These are phyloP conservation scores for Parnassius mnemosyne DNA, from an alignment of 2,888 invertebrate species.

Conservation along the genomic window DNA sequence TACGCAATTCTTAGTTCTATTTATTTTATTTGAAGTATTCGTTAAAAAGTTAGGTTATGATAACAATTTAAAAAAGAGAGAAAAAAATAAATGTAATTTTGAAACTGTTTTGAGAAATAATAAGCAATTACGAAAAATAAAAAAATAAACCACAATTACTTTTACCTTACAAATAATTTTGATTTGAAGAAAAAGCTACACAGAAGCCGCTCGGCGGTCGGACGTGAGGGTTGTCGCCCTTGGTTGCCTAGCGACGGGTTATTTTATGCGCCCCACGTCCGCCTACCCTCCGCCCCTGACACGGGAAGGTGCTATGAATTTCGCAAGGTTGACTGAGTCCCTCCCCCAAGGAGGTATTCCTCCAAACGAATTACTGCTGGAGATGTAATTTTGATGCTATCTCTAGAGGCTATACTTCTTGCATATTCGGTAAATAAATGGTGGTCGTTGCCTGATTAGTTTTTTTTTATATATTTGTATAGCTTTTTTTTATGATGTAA, in stretches of 20 bases:
- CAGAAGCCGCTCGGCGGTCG: conserved; percentile 15
- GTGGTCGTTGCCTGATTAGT: neutral
- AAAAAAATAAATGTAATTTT: too few relatives aligned
- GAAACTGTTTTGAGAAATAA: neutral
- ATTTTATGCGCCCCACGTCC: conserved; percentile 67
- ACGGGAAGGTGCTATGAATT: conserved; percentile 39
- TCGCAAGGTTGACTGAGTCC: conserved; percentile 48
- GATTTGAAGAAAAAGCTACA: conserved; percentile 10
- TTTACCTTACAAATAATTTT: conserved; percentile 10
- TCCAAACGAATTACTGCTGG: neutral
- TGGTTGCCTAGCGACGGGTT: conserved; percentile 63
- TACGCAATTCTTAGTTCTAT: too few relatives aligned
- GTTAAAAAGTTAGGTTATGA: too few relatives aligned
- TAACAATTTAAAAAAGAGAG: too few relatives aligned
- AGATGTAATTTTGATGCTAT: conserved; percentile 20
- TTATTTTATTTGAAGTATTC: too few relatives aligned
- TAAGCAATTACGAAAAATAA: conserved; percentile 29
- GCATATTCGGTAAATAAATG: neutral
- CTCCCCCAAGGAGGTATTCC: conserved; percentile 22
- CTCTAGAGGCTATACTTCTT: conserved; percentile 3
- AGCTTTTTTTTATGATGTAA: too few relatives aligned
- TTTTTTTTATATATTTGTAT: neutral
- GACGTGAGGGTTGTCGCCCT: conserved; percentile 65
- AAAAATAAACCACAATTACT: neutral
- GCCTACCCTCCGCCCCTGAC: conserved; percentile 41